Evolutionary conservation across 2,888 invertebrate genomes (phyloP), one percentile per base, ranked within the genome.

Genomic region (Phaedon cochleariae): DNA sequence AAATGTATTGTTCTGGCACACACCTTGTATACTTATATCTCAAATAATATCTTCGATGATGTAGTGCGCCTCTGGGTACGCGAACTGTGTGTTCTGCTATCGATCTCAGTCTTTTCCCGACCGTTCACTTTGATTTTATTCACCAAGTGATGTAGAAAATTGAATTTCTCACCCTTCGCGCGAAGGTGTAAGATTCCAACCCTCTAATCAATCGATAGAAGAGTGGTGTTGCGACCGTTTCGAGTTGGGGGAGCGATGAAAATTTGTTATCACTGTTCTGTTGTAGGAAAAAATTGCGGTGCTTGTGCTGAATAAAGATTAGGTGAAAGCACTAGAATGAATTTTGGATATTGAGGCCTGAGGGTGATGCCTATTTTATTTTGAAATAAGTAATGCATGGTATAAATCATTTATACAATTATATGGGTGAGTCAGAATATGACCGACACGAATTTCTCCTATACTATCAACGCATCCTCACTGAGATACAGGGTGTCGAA

Each of bases 111-210:
- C 75, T 72, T 67, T 69, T 71, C 71, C 67, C 70, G 64, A 62
- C 61, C 73, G 74, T 72, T 77, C 79, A 78, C 82, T 82, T 77
- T 81, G 82, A 83, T 84, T 83, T 84, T 83, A 83, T 84, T 83
- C 82, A 81, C 83, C n/a, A 82, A 83, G 81, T 82, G 83, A 83
- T 83, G 84, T 83, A 83, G 84, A 84, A 84, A 84, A 84, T 84
- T 84, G 84, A 82, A 84, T 82, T 84, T 80, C 82, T 78, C 83
- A 77, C 81, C 82, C 82, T 78, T 62, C 59, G 34, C 48, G 62
- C 46, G 59, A 72, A 78, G 76, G 73, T 75, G 74, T 70, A 65
- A 70, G 70, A 68, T 73, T 74, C 68, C 70, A 62, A 60, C 65
- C 58, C 58, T 63, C 41, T 51, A 52, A 63, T 63, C 63, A 63